These are phyloP conservation scores for human DNA, from an alignment of 2,113 vertebrate species.

Conservation along the genomic window DNA sequence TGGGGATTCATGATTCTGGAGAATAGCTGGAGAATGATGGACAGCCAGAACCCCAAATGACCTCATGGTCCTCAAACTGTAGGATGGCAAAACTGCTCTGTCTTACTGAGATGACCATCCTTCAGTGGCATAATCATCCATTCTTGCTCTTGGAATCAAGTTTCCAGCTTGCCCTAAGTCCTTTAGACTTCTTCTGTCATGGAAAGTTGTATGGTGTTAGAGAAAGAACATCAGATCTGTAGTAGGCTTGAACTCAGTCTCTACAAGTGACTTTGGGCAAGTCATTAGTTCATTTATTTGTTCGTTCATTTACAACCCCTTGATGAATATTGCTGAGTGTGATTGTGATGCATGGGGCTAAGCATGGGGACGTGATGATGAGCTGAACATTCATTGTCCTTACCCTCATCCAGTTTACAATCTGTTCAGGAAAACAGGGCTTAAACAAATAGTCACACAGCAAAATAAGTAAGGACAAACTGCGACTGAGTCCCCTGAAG, in stretches of 20 bases:
- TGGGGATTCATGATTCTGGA: background rate
- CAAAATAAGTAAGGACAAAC: background rate
- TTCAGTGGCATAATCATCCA: background rate
- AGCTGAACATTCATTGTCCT: background rate
- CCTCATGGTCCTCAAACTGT: background rate
- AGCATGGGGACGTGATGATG: rapidly evolving
- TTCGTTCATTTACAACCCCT: background rate
- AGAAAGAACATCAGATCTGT: background rate
- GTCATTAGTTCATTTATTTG: background rate
- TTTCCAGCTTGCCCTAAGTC: background rate
- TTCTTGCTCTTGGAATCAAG: background rate
- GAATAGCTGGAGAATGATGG: background rate
- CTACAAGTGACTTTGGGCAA: background rate
- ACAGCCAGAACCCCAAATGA: background rate
- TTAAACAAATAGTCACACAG: background rate
- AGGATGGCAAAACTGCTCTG: background rate
- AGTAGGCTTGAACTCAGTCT: background rate
- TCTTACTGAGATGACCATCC: background rate
- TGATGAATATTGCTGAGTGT: background rate
- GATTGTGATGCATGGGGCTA: background rate
- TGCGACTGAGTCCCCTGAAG: background rate
- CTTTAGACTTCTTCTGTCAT: background rate
- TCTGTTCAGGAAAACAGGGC: background rate
- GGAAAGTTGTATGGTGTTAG: background rate
- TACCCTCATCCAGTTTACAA: background rate